Conservation (phyloP, 2,113 vertebrate genomes). For the Neogobius melanostomus region DNA sequence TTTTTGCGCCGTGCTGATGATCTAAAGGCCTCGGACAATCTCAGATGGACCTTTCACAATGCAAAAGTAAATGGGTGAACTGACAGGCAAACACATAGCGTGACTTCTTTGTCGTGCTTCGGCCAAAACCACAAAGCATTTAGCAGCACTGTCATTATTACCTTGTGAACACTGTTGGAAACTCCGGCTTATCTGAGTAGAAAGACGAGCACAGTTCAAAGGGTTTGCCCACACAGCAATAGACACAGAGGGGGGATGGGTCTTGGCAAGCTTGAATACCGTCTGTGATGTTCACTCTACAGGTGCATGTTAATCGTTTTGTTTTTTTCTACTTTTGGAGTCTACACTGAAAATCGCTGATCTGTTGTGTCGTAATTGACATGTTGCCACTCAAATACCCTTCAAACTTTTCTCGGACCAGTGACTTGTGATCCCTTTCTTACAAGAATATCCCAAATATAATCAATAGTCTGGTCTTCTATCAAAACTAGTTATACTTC, state of each 20-base stretch:
- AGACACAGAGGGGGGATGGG: slow-evolving; percentile 3
- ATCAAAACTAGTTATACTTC: no score
- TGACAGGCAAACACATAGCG: slow-evolving; percentile 58
- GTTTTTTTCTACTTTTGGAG: background rate
- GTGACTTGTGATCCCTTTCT: no score
- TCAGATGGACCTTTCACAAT: slow-evolving; percentile 49
- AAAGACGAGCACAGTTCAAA: slow-evolving; percentile 61
- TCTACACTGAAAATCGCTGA: no score
- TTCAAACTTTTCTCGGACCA: no score
- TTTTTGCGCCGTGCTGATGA: slow-evolving; percentile 47
- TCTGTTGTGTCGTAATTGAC: no score
- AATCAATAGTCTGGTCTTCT: no score
- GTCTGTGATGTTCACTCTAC: background rate
- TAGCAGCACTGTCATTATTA: slow-evolving; percentile 50
- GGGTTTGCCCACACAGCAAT: slow-evolving; percentile 11
- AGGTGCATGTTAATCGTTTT: background rate
- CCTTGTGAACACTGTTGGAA: slow-evolving; percentile 67
- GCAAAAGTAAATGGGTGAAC: slow-evolving; percentile 52
- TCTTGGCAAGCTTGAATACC: background rate
- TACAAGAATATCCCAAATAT: no score
- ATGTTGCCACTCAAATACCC: no score
- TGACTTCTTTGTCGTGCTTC: slow-evolving; percentile 41
- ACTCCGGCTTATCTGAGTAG: slow-evolving; percentile 72
- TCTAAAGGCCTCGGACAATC: slow-evolving; percentile 43
- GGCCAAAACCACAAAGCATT: slow-evolving; percentile 44